phyloP scores from a whole-genome alignment of 2,113 vertebrate species.

The Oenanthe melanoleuca region DNA sequence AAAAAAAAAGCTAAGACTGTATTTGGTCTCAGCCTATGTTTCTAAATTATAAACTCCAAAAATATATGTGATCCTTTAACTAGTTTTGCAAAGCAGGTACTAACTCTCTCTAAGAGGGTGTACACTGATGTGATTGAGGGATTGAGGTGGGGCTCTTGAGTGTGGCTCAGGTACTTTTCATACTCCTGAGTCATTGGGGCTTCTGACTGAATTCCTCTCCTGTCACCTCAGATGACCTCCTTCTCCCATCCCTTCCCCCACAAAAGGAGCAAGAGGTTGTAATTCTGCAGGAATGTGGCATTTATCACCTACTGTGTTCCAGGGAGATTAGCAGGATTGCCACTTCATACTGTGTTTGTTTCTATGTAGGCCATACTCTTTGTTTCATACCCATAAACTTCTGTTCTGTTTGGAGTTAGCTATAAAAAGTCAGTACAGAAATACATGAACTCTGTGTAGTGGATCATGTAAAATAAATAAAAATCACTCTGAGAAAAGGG shows the following conservation, averaged over 20 bases:
- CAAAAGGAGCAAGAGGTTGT: background rate
- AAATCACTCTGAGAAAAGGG: background rate
- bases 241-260: background rate
- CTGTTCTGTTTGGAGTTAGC: background rate
- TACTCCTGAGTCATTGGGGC: background rate
- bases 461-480: background rate
- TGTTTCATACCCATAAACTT: background rate
- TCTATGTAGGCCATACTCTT: background rate
- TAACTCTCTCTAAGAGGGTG: background rate
- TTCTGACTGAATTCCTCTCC: background rate
- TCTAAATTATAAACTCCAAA: background rate
- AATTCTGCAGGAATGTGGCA: background rate
- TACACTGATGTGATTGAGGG: background rate
- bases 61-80: background rate
- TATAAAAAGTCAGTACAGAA: background rate
- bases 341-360: background rate
- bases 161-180: background rate
- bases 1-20: background rate
- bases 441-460: background rate
- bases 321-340: background rate
- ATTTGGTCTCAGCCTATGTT: background rate
- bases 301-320: background rate
- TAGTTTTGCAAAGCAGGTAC: background rate
- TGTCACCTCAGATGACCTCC: background rate
- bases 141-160: background rate